A percentile compares a stretch with the other conserved stretches of the same genome.
phyloP scores from a whole-genome alignment of 2,113 vertebrate genomes.

The Terrapene triunguis region DNA sequence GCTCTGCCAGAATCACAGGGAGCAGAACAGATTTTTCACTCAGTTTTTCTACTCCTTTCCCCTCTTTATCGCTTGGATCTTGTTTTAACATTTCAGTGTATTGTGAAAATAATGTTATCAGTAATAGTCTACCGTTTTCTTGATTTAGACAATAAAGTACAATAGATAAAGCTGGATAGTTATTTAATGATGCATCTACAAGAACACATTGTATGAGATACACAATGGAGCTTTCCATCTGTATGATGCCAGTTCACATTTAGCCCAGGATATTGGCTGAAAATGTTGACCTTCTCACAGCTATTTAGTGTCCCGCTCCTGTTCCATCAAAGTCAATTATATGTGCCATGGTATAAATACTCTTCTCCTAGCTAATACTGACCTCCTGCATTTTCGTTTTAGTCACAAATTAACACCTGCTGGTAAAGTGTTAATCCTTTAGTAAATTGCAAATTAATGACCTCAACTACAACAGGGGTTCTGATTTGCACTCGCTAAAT shows the following conservation, averaged over 20 bases:
- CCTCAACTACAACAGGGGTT: constrained; percentile 8
- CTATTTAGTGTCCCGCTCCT: background rate
- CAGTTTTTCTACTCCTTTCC: background rate
- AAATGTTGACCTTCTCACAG: background rate
- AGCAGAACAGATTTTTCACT: background rate
- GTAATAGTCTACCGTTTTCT: background rate
- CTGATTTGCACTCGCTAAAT: constrained; percentile 38
- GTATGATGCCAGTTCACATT: background rate
- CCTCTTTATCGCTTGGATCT: background rate
- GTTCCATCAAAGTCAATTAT: background rate
- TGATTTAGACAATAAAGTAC: background rate
- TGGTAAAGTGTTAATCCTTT: constrained; percentile 24
- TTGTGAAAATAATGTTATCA: background rate
- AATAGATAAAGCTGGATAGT: background rate
- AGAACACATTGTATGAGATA: background rate
- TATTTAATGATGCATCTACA: background rate
- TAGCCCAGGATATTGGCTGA: background rate
- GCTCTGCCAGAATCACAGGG: background rate
- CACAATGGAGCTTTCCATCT: background rate
- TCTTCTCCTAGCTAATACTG: background rate
- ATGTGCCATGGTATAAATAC: background rate
- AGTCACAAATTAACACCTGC: constrained; percentile 46
- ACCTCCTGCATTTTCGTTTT: constrained; percentile 32
- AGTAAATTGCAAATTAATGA: constrained; percentile 45
- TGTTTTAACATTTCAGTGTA: background rate